phyloP scores from a whole-genome alignment of 1,140 invertebrate genomes.

The Oryzaephilus surinamensis region DNA sequence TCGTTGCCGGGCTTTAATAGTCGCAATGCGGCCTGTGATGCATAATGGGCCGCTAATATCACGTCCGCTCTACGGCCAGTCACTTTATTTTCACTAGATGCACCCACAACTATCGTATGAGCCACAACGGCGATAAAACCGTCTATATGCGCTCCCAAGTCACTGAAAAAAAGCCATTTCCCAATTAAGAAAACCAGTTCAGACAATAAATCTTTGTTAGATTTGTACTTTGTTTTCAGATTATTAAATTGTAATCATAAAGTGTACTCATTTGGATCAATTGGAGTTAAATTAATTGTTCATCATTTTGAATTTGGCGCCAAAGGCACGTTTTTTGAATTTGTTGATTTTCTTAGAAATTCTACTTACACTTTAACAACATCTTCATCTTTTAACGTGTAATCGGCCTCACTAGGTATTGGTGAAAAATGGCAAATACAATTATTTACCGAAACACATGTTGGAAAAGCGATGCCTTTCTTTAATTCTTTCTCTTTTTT shows the following conservation, averaged over 20 bases:
- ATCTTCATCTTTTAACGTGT: constrained; percentile 83
- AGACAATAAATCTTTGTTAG: too few species aligned
- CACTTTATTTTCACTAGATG: constrained; percentile 55
- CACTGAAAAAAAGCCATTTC: constrained; percentile 57
- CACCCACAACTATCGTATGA: constrained; percentile 88
- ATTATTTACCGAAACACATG: constrained; percentile 97
- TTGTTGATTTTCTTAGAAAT: not conserved
- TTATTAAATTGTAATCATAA: constrained; percentile 7
- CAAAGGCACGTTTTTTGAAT: not conserved
- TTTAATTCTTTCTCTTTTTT: constrained; percentile 98
- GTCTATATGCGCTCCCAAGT: constrained; percentile 96
- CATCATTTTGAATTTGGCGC: constrained; percentile 4
- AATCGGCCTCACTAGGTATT: constrained; percentile 82
- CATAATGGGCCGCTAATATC: constrained; percentile 87
- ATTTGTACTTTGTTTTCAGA: constrained; percentile 1
- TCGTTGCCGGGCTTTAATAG: constrained; percentile 82
- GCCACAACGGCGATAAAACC: constrained; percentile 98
- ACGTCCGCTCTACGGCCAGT: constrained; percentile 90
- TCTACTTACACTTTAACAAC: constrained; percentile 90
- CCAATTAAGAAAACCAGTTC: too few species aligned
- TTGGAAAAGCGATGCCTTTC: constrained; percentile 98
- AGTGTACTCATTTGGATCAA: constrained; percentile 26
- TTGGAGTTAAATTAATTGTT: constrained; percentile 20
- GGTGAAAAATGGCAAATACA: constrained; percentile 99
- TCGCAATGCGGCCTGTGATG: constrained; percentile 87